Conservation (phyloP, 2,797 vertebrate genomes). For the Botia kubotai region DNA sequence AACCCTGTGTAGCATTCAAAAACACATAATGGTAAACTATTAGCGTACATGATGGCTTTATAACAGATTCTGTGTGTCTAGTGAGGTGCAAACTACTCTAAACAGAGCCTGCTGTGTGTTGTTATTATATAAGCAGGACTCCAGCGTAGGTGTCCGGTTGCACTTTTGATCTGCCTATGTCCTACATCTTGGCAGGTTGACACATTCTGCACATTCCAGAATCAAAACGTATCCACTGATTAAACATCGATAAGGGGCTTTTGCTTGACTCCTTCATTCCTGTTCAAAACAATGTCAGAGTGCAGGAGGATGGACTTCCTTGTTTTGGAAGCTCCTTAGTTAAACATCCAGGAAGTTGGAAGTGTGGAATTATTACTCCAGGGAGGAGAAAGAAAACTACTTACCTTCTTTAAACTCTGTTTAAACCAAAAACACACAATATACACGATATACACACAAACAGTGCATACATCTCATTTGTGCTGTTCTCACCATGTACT, state of each 20-base stretch:
- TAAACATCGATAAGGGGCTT: constrained; percentile 44
- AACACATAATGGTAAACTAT: constrained; percentile 23
- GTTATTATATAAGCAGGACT: constrained; percentile 22
- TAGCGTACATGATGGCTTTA: constrained; percentile 29
- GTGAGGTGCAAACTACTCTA: constrained; percentile 15
- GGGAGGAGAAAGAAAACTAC: background rate
- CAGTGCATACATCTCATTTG: constrained; percentile 8
- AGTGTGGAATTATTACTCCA: constrained; percentile 36
- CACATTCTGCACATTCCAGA: constrained; percentile 42
- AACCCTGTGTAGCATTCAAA: background rate
- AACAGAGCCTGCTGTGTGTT: constrained; percentile 19
- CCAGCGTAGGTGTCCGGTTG: constrained; percentile 10
- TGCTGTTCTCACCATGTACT: constrained; percentile 82
- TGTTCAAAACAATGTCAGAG: constrained; percentile 73
- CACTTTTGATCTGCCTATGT: constrained; percentile 10
- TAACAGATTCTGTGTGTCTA: constrained; percentile 1
- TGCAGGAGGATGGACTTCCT: constrained; percentile 68
- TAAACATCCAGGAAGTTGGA: constrained; percentile 58
- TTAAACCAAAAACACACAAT: background rate
- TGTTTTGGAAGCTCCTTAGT: constrained; percentile 56
- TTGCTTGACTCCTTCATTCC: constrained; percentile 68
- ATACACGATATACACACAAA: background rate
- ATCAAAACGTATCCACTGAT: constrained; percentile 19
- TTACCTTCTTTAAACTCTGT: background rate
- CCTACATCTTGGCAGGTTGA: constrained; percentile 27